A percentile compares a stretch with the other conserved stretches of the same genome.
These are phyloP conservation scores for Stratiomys singularior DNA, from an alignment of 2,888 invertebrate genomes.

Conservation along the genomic window DNA sequence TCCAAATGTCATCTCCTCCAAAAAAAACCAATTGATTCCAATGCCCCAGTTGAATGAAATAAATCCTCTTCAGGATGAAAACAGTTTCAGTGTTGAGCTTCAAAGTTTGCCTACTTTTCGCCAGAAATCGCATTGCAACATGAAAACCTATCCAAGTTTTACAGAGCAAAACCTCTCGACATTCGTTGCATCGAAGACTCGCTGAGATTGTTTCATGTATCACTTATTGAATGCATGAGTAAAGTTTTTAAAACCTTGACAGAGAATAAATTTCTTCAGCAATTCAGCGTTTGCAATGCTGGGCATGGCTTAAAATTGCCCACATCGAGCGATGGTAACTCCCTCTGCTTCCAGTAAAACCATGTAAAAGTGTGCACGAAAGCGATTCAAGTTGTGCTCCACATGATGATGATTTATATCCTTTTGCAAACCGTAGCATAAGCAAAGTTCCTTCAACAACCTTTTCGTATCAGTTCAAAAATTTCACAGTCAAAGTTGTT, in stretches of 20 bases:
- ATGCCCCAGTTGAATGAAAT: too few species aligned
- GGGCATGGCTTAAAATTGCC: background rate
- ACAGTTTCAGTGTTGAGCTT: too few species aligned
- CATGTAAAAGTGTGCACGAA: background rate
- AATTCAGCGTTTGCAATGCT: background rate
- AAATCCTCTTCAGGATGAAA: too few species aligned
- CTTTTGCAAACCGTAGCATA: conserved; percentile 20
- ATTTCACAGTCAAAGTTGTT: background rate
- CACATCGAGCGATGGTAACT: background rate
- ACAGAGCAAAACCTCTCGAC: too few species aligned
- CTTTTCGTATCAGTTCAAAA: conserved; percentile 6
- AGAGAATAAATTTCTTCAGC: conserved; percentile 48
- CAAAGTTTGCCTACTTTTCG: too few species aligned
- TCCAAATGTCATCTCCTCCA: background rate
- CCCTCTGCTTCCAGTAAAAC: background rate
- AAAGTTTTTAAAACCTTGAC: conserved; percentile 52
- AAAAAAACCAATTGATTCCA: too few species aligned
- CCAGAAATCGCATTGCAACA: too few species aligned
- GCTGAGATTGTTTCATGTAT: conserved; percentile 50
- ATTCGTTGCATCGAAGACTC: too few species aligned
- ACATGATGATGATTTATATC: conserved; percentile 37
- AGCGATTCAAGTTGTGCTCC: background rate
- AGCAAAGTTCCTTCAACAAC: conserved; percentile 2
- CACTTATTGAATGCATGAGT: conserved; percentile 50
- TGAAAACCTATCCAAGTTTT: too few species aligned